Base-by-base conservation (phyloP, 1,140 invertebrate species). In the Drosophila oshimai region DNA sequence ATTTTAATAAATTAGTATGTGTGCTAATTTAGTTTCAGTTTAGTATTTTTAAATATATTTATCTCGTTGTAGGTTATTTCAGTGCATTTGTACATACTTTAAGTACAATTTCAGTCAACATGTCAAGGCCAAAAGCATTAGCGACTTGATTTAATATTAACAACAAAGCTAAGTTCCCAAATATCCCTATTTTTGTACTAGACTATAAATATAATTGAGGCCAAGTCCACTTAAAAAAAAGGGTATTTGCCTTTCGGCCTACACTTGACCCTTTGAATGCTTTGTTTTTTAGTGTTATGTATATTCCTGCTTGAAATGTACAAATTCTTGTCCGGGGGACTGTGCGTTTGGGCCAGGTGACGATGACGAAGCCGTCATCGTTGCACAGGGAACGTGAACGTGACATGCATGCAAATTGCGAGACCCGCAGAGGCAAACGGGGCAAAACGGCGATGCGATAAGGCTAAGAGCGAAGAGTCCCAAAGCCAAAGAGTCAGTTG, bases 331-430 rank as follows among this genome's bases (percentile, higher is more conserved):
- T 4, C 15, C n/a, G n/a, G n/a, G n/a, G 44, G 17, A n/a, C 53
- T 50, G 47, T 50, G 31, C 47, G 47, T 50, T 50, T 29, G n/a
- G 47, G 54, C n/a, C 75, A 79, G 75, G 75, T 78, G 75, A 79
- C 75, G 55, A 62, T 78, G 75, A 79, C 75, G 55, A 62, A 69
- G 74, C 37, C 58, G 64, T 65, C 64, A 68, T 65, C 45, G 39
- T 51, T 68, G 64, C 44, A 49, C n/a, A n/a, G n/a, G n/a, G n/a
- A n/a, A n/a, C n/a, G 44, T 51, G 69, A 79, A 79, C 75, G 75
- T 79, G 76, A 79, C 76, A 51, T 80, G 75, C 50, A 78, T 79
- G 76, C 75, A 74, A 79, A 79, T 79, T 79, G 76, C 41, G 62
- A 22, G 20, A 10, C 45, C 53, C 53, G 51, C 51, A 54, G 24